Evolutionary conservation across 1,140 invertebrate genomes (phyloP).

Genomic region (Charaxes varanes): DNA sequence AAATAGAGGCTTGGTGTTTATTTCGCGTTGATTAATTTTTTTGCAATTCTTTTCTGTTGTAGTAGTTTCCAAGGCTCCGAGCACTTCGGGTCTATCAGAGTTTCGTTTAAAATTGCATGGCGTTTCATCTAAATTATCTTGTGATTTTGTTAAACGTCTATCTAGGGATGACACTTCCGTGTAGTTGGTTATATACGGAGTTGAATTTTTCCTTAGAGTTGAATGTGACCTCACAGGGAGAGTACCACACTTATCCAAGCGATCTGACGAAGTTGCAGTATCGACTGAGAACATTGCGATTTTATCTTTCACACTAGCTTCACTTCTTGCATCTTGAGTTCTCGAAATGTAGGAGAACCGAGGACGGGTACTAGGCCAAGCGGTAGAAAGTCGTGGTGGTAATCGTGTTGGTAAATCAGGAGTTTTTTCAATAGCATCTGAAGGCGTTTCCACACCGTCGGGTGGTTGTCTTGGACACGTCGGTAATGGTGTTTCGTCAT

Average conservation of each 20-base stretch:
- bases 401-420: conserved; percentile 47
- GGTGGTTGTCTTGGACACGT: conserved; percentile 84
- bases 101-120: conserved; percentile 53
- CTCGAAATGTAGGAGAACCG: conserved; percentile 65
- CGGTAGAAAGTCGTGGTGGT: conserved; percentile 43
- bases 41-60: conserved; percentile 29
- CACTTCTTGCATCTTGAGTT: conserved; percentile 83
- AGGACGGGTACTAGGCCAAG: conserved; percentile 46
- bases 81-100: conserved; percentile 53
- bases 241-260: conserved; percentile 65
- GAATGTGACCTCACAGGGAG: conserved; percentile 63
- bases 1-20: conserved; percentile 49
- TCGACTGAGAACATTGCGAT: conserved; percentile 89
- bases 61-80: conserved; percentile 46
- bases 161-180: conserved; percentile 53
- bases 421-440: conserved; percentile 80
- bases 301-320: conserved; percentile 88
- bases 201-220: conserved; percentile 45
- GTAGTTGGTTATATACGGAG: conserved; percentile 42
- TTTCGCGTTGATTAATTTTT: conserved; percentile 30
- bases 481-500: conserved; percentile 62
- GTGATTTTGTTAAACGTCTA: conserved; percentile 61
- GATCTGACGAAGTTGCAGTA: conserved; percentile 64
- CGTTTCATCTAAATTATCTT: conserved; percentile 64
- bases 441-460: conserved; percentile 91